phyloP scores from a whole-genome alignment of 1,140 invertebrate genomes.

The Trialeurodes vaporariorum region DNA sequence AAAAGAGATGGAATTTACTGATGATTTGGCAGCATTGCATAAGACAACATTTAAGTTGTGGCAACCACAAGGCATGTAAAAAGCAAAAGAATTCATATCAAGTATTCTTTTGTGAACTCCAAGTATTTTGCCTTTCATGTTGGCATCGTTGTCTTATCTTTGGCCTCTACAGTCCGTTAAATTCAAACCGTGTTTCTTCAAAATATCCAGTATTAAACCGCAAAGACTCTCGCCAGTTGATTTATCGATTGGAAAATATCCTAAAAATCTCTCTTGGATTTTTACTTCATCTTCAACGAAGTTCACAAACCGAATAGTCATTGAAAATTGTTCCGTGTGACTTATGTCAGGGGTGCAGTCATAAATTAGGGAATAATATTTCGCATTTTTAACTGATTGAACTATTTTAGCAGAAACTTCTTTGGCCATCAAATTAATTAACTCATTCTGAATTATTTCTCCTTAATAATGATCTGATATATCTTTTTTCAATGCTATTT shows the following conservation, averaged over 20 bases:
- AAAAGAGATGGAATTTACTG: too few species aligned
- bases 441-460: slow-evolving; percentile 17
- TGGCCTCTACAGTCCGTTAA: slow-evolving; percentile 3
- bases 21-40: too few species aligned
- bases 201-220: slow-evolving; percentile 9
- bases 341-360: slow-evolving; percentile 17
- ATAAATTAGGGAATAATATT: slow-evolving; percentile 22
- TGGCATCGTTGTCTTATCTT: too few species aligned
- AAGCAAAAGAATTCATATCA: too few species aligned
- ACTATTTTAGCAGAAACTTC: slow-evolving; percentile 22
- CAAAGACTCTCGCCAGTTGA: slow-evolving; percentile 11
- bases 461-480: slow-evolving; percentile 16
- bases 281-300: slow-evolving; percentile 9
- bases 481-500: slow-evolving; percentile 6
- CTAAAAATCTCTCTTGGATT: slow-evolving; percentile 13
- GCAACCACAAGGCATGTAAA: too few species aligned
- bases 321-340: slow-evolving; percentile 16
- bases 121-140: too few species aligned
- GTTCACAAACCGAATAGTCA: slow-evolving; percentile 15
- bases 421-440: slow-evolving; percentile 16
- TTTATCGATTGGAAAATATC: slow-evolving; percentile 10
- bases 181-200: slow-evolving; percentile 1
- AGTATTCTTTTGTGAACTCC: too few species aligned
- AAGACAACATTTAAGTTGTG: too few species aligned
- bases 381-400: slow-evolving; percentile 17